phyloP scores from a whole-genome alignment of 2,797 vertebrate genomes.

The Macropus fuliginosus region DNA sequence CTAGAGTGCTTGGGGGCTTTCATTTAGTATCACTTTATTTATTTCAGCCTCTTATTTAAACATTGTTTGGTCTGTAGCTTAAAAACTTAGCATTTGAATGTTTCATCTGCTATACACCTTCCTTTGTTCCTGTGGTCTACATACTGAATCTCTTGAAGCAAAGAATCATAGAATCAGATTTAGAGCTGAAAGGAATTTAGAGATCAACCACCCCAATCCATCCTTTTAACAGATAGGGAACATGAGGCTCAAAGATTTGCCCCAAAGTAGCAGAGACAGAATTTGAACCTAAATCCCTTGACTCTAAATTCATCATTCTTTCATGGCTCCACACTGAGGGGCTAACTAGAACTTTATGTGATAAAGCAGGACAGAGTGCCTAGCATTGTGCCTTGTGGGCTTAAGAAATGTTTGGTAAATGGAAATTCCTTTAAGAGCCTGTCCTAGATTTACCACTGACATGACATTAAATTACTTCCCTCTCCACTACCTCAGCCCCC shows the following conservation, averaged over 20 bases:
- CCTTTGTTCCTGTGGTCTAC: too few relatives aligned
- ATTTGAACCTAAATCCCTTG: not conserved
- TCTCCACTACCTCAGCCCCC: too few relatives aligned
- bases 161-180: not conserved
- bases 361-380: not conserved
- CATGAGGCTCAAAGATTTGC: not conserved
- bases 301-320: not conserved
- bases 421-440: not conserved
- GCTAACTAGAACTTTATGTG: not conserved
- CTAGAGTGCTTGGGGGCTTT: too few relatives aligned
- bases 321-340: not conserved
- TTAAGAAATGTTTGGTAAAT: not conserved
- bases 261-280: not conserved
- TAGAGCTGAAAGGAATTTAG: not conserved
- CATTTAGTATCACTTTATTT: too few relatives aligned
- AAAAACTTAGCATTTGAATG: not conserved
- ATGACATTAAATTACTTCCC: not conserved
- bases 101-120: not conserved
- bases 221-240: not conserved
- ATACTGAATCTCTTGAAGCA: not conserved
- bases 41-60: not conserved
- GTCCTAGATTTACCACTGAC: not conserved
- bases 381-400: not conserved
- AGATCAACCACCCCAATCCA: not conserved
- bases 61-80: not conserved